phyloP scores from a whole-genome alignment of 2,797 vertebrate species.

The Lemur catta region DNA sequence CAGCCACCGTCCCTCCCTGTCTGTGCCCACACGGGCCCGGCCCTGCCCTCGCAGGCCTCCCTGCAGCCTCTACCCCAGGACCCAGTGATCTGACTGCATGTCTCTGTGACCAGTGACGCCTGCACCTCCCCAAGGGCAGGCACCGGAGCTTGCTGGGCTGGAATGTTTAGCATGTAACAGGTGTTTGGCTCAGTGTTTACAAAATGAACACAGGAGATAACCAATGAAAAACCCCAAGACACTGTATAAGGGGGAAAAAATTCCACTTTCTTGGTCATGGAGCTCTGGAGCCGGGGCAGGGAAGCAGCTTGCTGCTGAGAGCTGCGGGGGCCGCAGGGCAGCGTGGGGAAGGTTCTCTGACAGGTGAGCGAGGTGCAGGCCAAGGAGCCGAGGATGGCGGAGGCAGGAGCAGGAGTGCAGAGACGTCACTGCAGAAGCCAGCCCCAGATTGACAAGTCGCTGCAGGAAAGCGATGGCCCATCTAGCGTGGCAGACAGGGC shows the following conservation, averaged over 20 bases:
- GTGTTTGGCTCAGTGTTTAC: background rate
- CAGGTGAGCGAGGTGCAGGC: too few relatives aligned
- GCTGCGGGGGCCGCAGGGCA: accelerated
- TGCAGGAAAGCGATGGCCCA: background rate
- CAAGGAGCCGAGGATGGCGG: background rate
- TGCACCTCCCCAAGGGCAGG: background rate
- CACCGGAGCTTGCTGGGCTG: background rate
- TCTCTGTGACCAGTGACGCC: background rate
- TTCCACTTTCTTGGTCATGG: background rate
- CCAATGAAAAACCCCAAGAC: slow-evolving; percentile 26
- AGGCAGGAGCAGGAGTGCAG: too few relatives aligned
- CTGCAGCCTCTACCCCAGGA: background rate
- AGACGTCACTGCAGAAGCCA: background rate
- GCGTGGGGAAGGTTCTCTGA: background rate
- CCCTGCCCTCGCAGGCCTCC: background rate
- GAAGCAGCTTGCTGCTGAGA: background rate
- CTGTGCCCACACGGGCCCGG: background rate
- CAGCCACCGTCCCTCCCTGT: background rate
- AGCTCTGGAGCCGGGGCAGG: background rate
- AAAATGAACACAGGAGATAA: background rate
- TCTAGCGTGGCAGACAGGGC: background rate
- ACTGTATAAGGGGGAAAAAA: background rate
- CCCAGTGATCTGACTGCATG: background rate
- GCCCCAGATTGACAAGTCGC: background rate
- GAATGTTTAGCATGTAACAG: slow-evolving; percentile 41